A percentile compares a stretch with the other conserved stretches of the same genome.
phyloP scores from a whole-genome alignment of 1,140 invertebrate species.

The Belonocnema kinseyi region DNA sequence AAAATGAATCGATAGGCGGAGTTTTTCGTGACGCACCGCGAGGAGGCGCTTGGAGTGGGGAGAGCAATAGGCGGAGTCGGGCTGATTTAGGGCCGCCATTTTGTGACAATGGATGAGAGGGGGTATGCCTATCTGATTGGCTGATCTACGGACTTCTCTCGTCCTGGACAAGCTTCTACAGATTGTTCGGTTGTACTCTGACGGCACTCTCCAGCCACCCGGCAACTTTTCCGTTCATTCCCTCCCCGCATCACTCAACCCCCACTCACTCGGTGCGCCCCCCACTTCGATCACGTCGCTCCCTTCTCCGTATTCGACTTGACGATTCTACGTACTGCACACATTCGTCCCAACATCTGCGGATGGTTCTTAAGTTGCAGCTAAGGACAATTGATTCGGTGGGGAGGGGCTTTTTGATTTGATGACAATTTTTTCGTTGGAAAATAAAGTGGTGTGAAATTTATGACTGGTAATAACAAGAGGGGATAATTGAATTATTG shows the following conservation, averaged over 20 bases:
- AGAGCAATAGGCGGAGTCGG: constrained; percentile 71
- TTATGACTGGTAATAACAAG: too few species aligned
- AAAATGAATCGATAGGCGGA: constrained; percentile 77
- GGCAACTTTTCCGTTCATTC: constrained; percentile 46
- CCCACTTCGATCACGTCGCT: constrained; percentile 8
- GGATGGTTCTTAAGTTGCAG: background rate
- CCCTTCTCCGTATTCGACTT: constrained; percentile 11
- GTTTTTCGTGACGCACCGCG: constrained; percentile 71
- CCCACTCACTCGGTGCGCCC: constrained; percentile 1
- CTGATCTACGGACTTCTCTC: constrained; percentile 75
- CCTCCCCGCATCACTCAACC: constrained; percentile 29
- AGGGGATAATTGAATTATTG: too few species aligned
- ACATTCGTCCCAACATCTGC: constrained; percentile 2
- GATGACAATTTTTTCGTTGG: too few species aligned
- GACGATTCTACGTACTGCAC: background rate
- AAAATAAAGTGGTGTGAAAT: too few species aligned
- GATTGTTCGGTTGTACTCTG: constrained; percentile 74
- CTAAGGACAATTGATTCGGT: background rate
- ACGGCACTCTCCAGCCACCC: constrained; percentile 65
- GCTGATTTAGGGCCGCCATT: constrained; percentile 76
- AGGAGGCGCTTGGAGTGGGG: constrained; percentile 57
- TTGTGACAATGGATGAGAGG: constrained; percentile 74
- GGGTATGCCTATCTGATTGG: constrained; percentile 75
- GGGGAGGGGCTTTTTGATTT: too few species aligned
- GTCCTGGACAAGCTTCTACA: constrained; percentile 74